These are phyloP conservation scores for Napeogenes sylphis DNA, from an alignment of 2,888 invertebrate genomes.

Conservation along the genomic window DNA sequence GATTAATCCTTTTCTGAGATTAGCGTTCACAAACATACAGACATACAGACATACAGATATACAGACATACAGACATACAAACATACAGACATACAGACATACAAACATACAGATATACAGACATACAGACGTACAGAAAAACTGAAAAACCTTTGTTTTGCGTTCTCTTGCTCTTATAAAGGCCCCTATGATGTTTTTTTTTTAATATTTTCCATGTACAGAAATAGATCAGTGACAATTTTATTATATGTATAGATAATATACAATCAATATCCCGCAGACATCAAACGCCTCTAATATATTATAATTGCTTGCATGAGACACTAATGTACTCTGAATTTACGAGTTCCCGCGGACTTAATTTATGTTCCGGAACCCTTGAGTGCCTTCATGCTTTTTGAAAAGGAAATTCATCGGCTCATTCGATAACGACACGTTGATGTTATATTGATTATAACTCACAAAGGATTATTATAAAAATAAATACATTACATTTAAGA, in stretches of 20 bases:
- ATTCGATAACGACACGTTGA: background rate
- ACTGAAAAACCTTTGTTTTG: too few species aligned
- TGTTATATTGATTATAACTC: conserved; percentile 11
- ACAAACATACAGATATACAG: background rate
- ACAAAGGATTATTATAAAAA: background rate
- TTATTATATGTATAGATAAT: too few species aligned
- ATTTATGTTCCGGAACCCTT: conserved; percentile 5
- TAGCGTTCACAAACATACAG: too few species aligned
- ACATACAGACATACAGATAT: too few species aligned
- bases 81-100: background rate
- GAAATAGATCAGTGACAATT: too few species aligned
- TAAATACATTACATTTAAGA: too few species aligned
- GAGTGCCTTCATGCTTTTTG: conserved; percentile 3
- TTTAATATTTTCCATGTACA: too few species aligned
- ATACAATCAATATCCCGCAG: too few species aligned
- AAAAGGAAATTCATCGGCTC: background rate
- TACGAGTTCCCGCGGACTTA: background rate
- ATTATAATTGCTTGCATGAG: conserved; percentile 1
- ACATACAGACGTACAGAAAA: too few species aligned
- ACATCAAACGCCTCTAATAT: background rate
- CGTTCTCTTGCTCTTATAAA: too few species aligned
- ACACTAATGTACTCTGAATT: conserved; percentile 4
- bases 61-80: background rate
- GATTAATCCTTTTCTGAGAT: too few species aligned
- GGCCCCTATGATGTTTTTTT: too few species aligned